Conservation (phyloP, 2,888 invertebrate genomes). For the Pantelozetes paolii region DNA sequence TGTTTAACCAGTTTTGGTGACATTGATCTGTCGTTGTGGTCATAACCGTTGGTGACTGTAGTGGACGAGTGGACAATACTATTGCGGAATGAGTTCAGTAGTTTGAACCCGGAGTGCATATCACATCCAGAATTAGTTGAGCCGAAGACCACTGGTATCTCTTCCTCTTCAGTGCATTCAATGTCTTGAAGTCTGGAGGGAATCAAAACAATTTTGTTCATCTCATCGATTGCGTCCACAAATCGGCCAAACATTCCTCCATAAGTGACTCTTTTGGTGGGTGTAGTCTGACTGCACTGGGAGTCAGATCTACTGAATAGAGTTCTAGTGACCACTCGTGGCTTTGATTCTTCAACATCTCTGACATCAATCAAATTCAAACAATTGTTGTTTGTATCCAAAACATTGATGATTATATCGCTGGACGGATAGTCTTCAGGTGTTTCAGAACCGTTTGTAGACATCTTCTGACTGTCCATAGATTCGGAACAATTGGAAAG, state of each 20-base stretch:
- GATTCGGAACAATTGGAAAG: background rate
- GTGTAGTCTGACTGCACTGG: background rate
- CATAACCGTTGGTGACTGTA: background rate
- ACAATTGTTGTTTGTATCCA: constrained; percentile 20
- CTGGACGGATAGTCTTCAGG: background rate
- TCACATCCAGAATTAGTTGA: constrained; percentile 1
- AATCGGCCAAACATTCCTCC: constrained; percentile 2
- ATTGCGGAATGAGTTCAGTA: constrained; percentile 30
- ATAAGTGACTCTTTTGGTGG: background rate
- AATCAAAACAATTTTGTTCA: constrained; percentile 21
- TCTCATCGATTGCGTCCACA: constrained; percentile 1
- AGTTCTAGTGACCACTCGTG: background rate
- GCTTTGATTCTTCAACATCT: background rate
- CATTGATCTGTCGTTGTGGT: background rate
- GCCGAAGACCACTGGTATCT: background rate
- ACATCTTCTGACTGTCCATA: background rate
- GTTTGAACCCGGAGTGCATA: constrained; percentile 8
- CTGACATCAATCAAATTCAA: background rate
- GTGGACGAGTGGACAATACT: background rate
- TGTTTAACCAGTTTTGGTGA: constrained; percentile 27
- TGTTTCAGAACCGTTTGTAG: background rate
- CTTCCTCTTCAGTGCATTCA: background rate
- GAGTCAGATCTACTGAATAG: constrained; percentile 1
- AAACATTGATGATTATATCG: constrained; percentile 18
- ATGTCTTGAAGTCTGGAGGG: constrained; percentile 21